Percentiles rank a stretch among this genome's conserved stretches.
These are phyloP conservation scores for Emberiza fucata DNA, from an alignment of 2,113 vertebrate species.

Conservation along the genomic window DNA sequence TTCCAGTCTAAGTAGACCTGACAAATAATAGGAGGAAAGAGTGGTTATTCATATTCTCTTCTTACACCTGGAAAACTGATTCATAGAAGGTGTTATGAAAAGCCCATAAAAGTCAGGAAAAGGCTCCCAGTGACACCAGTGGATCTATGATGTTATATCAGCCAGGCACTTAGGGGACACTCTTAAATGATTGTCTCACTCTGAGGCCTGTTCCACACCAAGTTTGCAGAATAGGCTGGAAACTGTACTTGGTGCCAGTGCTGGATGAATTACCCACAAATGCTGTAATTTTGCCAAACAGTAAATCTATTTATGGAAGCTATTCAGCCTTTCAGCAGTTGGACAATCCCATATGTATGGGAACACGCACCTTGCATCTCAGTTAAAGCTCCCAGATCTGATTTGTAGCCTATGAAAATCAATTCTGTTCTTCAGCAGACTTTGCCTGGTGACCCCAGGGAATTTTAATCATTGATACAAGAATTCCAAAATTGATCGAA, in stretches of 20 bases:
- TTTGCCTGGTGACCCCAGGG: background rate
- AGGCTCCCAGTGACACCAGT: slow-evolving; percentile 1
- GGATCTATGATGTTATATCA: background rate
- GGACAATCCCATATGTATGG: slow-evolving; percentile 1
- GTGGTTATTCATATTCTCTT: background rate
- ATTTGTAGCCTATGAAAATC: slow-evolving; percentile 39
- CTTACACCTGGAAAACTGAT: slow-evolving; percentile 4
- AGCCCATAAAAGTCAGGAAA: slow-evolving; percentile 18
- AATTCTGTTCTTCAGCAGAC: background rate
- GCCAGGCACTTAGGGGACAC: background rate
- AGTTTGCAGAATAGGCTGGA: background rate
- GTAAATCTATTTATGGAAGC: slow-evolving; percentile 13
- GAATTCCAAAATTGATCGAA: slow-evolving; percentile 16
- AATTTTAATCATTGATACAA: slow-evolving; percentile 27
- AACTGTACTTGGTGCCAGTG: background rate
- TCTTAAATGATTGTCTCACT: background rate
- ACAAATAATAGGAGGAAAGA: background rate
- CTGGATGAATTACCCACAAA: background rate
- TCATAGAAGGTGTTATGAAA: background rate
- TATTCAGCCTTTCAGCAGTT: slow-evolving; percentile 2
- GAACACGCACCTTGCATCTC: background rate
- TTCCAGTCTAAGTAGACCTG: background rate
- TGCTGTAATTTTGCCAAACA: slow-evolving; percentile 37
- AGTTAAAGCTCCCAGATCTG: background rate
- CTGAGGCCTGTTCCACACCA: background rate